A percentile compares a stretch with the other conserved stretches of the same genome.
phyloP scores from a whole-genome alignment of 2,888 invertebrate genomes.

The Heliconius ismenius region DNA sequence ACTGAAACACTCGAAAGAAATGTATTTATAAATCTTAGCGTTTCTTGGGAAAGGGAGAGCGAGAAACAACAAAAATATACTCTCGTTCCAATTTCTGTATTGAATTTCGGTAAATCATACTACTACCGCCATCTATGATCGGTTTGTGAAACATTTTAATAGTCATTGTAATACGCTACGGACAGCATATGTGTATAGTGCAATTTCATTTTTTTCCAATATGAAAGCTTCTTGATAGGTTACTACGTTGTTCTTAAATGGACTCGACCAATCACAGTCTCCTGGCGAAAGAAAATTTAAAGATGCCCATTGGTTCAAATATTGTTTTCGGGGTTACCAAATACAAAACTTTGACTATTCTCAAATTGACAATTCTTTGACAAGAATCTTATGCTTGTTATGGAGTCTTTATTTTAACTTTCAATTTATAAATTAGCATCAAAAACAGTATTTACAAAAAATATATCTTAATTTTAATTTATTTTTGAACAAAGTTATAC shows the following conservation, averaged over 20 bases:
- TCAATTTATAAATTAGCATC: not conserved
- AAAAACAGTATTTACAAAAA: not conserved
- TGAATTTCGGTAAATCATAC: conserved; percentile 64
- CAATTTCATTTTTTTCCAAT: conserved; percentile 31
- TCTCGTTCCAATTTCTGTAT: conserved; percentile 52
- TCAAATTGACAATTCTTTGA: conserved; percentile 50
- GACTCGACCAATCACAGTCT: conserved; percentile 36
- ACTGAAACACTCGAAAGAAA: conserved; percentile 31
- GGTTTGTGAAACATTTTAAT: conserved; percentile 21
- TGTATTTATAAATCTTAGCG: conserved; percentile 43
- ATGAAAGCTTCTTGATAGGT: conserved; percentile 41
- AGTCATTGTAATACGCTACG: conserved; percentile 24
- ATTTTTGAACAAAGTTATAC: not conserved
- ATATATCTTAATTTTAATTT: not conserved
- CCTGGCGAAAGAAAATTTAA: conserved; percentile 2
- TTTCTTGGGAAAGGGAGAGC: conserved; percentile 59
- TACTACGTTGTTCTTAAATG: conserved; percentile 13
- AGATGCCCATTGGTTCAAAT: conserved; percentile 42
- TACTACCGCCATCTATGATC: conserved; percentile 66
- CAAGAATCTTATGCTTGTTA: conserved; percentile 55
- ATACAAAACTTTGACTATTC: conserved; percentile 33
- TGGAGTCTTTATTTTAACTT: conserved; percentile 27
- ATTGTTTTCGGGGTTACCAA: conserved; percentile 39
- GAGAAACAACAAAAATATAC: conserved; percentile 62
- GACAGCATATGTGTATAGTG: conserved; percentile 27